phyloP scores from a whole-genome alignment of 1,140 invertebrate genomes.

The Stratiolaelaps scimitus region DNA sequence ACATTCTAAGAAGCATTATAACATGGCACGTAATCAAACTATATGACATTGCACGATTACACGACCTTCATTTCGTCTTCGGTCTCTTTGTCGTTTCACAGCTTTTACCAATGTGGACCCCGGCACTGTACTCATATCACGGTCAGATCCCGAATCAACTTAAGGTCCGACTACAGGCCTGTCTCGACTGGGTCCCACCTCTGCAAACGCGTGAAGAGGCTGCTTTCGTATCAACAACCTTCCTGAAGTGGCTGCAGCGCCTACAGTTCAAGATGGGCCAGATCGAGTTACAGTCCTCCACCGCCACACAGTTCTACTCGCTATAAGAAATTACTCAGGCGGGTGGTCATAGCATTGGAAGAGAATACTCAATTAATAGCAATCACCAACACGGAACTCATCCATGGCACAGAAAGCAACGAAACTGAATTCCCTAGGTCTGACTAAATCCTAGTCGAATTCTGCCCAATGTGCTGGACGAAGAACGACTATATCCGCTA shows the following conservation, averaged over 20 bases:
- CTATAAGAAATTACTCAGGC: constrained; percentile 46
- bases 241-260: constrained; percentile 75
- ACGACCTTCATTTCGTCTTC: background rate
- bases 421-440: too few relatives aligned
- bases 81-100: constrained; percentile 37
- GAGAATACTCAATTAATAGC: too few relatives aligned
- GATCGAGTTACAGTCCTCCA: constrained; percentile 88
- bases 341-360: too few relatives aligned
- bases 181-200: constrained; percentile 55
- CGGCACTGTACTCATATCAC: constrained; percentile 62
- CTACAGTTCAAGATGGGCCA: constrained; percentile 96
- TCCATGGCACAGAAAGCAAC: too few relatives aligned
- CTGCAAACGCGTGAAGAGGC: constrained; percentile 40
- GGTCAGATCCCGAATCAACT: constrained; percentile 73
- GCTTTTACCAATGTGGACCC: constrained; percentile 55
- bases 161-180: constrained; percentile 72
- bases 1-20: too few relatives aligned
- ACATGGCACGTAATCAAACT: too few relatives aligned
- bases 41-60: too few relatives aligned
- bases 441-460: too few relatives aligned
- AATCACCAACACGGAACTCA: too few relatives aligned
- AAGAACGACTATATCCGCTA: too few relatives aligned
- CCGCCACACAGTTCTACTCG: constrained; percentile 71
- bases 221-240: constrained; percentile 40
- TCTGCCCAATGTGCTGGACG: too few relatives aligned